Percentiles rank a stretch among this genome's conserved stretches.
Conservation (phyloP, 2,888 invertebrate species). For the Catocala nupta region DNA sequence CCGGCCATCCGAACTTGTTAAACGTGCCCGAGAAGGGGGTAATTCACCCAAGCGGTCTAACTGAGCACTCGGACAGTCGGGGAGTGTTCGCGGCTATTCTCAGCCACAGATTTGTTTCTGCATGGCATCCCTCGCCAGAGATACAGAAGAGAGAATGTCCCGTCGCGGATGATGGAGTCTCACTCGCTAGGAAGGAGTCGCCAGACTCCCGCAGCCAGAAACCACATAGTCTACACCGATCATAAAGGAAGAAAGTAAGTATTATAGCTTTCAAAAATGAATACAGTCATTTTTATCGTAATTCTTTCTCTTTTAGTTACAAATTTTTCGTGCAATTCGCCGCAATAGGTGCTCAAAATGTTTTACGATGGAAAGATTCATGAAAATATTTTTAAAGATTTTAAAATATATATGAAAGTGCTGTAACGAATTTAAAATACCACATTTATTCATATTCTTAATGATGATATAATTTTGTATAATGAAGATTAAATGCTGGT, state of each 20-base stretch:
- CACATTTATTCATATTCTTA: no score
- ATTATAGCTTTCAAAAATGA: constrained; percentile 27
- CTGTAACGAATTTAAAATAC: background rate
- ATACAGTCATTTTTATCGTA: no score
- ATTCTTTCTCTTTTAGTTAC: no score
- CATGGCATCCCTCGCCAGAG: constrained; percentile 40
- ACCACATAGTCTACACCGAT: constrained; percentile 85
- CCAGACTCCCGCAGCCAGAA: constrained; percentile 77
- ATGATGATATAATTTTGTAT: no score
- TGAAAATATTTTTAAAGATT: constrained; percentile 19
- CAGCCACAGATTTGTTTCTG: constrained; percentile 45
- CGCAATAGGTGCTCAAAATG: constrained; percentile 2
- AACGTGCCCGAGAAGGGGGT: constrained; percentile 68
- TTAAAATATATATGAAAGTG: background rate
- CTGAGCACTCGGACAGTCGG: constrained; percentile 66
- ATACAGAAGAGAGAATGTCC: constrained; percentile 46
- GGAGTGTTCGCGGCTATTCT: constrained; percentile 62
- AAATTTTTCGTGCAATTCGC: no score
- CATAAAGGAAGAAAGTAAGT: constrained; percentile 86
- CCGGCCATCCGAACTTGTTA: constrained; percentile 81
- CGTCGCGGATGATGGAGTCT: constrained; percentile 70
- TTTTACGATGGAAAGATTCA: constrained; percentile 25
- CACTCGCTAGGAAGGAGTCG: constrained; percentile 72
- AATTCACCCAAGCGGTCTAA: constrained; percentile 73
- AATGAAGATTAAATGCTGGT: no score